phyloP scores from a whole-genome alignment of 2,888 invertebrate species.

The Cerastis leucographa region DNA sequence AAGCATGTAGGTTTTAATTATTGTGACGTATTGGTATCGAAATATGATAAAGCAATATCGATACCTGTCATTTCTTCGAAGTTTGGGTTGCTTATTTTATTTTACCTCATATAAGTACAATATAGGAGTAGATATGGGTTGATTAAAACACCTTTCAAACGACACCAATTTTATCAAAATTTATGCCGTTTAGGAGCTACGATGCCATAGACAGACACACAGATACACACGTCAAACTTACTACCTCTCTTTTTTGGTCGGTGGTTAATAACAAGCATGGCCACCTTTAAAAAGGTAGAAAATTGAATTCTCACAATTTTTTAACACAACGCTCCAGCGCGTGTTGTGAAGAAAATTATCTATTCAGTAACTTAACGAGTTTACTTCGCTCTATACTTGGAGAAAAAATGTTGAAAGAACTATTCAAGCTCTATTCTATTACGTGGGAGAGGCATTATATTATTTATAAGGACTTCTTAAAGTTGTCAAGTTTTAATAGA shows the following conservation, averaged over 20 bases:
- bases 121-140: too few relatives aligned
- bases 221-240: too few relatives aligned
- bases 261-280: not conserved
- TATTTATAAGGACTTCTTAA: constrained; percentile 26
- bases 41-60: too few relatives aligned
- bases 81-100: too few relatives aligned
- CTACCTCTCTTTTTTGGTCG: too few relatives aligned
- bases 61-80: too few relatives aligned
- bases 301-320: constrained; percentile 47
- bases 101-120: too few relatives aligned
- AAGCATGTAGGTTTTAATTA: not conserved
- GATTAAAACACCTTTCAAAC: too few relatives aligned
- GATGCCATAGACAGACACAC: too few relatives aligned
- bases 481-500: constrained; percentile 8
- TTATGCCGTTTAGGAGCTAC: too few relatives aligned
- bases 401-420: constrained; percentile 41
- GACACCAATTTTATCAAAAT: too few relatives aligned
- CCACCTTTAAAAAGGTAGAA: constrained; percentile 9
- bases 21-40: too few relatives aligned
- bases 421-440: constrained; percentile 40
- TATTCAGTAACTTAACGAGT: constrained; percentile 60
- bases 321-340: constrained; percentile 10
- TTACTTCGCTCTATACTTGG: constrained; percentile 35
- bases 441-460: constrained; percentile 7
- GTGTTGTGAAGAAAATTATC: constrained; percentile 54